Evolutionary conservation across 2,113 vertebrate species (phyloP), one percentile per base, ranked within the genome.

Genomic region (Boleophthalmus pectinirostris): DNA sequence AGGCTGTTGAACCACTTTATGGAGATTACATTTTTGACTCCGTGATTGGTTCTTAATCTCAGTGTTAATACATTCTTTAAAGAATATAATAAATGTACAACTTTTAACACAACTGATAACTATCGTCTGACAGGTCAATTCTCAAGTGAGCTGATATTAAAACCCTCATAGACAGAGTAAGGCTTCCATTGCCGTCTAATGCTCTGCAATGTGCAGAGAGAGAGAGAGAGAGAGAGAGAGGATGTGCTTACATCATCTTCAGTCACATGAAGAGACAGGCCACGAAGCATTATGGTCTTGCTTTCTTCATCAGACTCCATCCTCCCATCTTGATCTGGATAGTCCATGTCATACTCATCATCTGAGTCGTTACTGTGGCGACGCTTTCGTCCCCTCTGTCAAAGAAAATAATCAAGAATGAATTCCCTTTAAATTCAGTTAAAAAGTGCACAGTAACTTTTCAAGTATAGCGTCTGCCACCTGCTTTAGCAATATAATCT

Each of bases 271-370:
- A 95, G 93, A 25, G 96, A 94, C 66, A 98, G 95, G 66, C 95
- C 96, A 11, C 95, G 94, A 45, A 98, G 93, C 95, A 97, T 96
- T 78, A 98, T 95, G 25, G 96, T 97, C 88, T 96, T 97, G 92
- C 96, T 97, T 85, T 97, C 96, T 77, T 96, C 95, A 68, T 97
- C 95, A 43, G 93, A 93, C 70, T 97, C 96, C 57, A 94, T 95
- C 78, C 93, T 93, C 79, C 95, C 96, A 85, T 97, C 95, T 23
- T 97, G 96, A 24, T 98, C 96, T 69, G 93, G 94, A 69, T 96
- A 96, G 78, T 98, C 96, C 0, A 94, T 94, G 72, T 98, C 96
- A 0, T 95, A 97, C 83, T 98, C 96, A 46, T 98, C 96, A 85
- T 98, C 96, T 0, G 96, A 97, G 47, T 95, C 91, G 77, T 97